Evolutionary conservation across 2,888 invertebrate species (phyloP).

Genomic region (Sisyra terminalis): DNA sequence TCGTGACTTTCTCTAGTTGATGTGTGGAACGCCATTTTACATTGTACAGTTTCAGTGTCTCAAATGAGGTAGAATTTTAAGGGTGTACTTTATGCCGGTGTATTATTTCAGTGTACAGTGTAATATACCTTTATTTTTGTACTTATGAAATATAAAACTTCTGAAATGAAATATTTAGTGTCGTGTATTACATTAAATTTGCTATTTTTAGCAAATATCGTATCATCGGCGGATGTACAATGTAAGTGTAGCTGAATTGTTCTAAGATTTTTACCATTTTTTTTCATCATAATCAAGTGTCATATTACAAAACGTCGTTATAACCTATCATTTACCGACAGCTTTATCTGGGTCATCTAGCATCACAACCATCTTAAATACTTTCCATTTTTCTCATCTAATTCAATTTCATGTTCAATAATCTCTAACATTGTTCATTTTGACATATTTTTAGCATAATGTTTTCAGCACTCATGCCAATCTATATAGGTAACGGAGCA

Average conservation of each 20-base stretch:
- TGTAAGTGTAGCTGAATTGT: conserved; percentile 7
- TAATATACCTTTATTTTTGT: conserved; percentile 11
- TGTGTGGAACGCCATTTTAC: conserved; percentile 22
- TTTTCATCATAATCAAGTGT: not conserved
- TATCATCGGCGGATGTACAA: conserved; percentile 18
- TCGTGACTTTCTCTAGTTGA: conserved; percentile 22
- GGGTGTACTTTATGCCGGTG: conserved; percentile 16
- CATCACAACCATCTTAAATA: too few species aligned
- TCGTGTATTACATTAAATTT: conserved; percentile 19
- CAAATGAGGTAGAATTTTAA: conserved; percentile 17
- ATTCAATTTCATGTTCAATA: too few species aligned
- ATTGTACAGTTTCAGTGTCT: conserved; percentile 18
- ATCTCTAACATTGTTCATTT: too few species aligned
- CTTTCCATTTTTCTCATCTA: too few species aligned
- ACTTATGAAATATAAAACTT: conserved; percentile 14
- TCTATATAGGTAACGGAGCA: too few species aligned
- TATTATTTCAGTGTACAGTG: conserved; percentile 5
- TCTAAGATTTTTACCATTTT: not conserved
- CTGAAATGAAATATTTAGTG: conserved; percentile 23
- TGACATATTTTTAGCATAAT: too few species aligned
- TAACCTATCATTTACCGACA: too few species aligned
- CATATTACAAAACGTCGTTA: too few species aligned
- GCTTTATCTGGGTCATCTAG: too few species aligned
- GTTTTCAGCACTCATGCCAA: too few species aligned
- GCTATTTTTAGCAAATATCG: conserved; percentile 20